Evolutionary conservation across 2,888 invertebrate genomes (phyloP).

Genomic region (Spodoptera exigua): DNA sequence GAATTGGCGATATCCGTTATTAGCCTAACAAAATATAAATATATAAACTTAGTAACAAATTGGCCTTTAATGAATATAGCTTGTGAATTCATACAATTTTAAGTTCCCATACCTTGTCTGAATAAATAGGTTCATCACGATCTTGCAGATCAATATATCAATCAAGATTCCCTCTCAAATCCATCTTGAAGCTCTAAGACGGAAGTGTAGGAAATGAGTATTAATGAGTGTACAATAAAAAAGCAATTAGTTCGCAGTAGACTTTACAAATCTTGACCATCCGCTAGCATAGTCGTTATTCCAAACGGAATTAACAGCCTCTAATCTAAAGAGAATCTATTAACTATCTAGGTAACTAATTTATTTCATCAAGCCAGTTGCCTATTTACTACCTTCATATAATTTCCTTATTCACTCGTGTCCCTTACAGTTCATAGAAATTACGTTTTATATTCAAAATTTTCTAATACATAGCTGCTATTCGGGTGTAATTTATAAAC

Average conservation of each 20-base stretch:
- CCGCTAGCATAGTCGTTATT: slow-evolving; percentile 55
- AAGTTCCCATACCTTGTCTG: slow-evolving; percentile 51
- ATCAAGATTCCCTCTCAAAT: slow-evolving; percentile 30
- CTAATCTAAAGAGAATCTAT: too few relatives aligned
- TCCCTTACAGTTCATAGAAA: too few relatives aligned
- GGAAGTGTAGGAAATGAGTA: slow-evolving; percentile 53
- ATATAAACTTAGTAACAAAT: slow-evolving; percentile 23
- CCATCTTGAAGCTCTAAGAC: slow-evolving; percentile 22
- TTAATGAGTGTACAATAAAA: slow-evolving; percentile 51
- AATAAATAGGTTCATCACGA: slow-evolving; percentile 48
- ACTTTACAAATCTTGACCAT: slow-evolving; percentile 60
- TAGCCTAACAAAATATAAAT: slow-evolving; percentile 16
- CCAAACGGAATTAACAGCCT: too few relatives aligned
- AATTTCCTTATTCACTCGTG: too few relatives aligned
- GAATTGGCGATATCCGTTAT: slow-evolving; percentile 48
- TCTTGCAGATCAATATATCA: slow-evolving; percentile 33
- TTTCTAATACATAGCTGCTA: too few relatives aligned
- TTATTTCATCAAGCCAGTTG: too few relatives aligned
- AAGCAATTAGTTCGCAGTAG: slow-evolving; percentile 44
- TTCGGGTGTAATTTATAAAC: too few relatives aligned
- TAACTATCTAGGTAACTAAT: too few relatives aligned
- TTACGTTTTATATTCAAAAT: too few relatives aligned
- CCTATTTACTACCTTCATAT: too few relatives aligned
- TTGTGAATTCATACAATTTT: slow-evolving; percentile 48
- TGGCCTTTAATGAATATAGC: slow-evolving; percentile 16